Percentiles rank a stretch among this genome's conserved stretches.
These are phyloP conservation scores for Pitta sordida DNA, from an alignment of 2,113 vertebrate genomes.

Conservation along the genomic window DNA sequence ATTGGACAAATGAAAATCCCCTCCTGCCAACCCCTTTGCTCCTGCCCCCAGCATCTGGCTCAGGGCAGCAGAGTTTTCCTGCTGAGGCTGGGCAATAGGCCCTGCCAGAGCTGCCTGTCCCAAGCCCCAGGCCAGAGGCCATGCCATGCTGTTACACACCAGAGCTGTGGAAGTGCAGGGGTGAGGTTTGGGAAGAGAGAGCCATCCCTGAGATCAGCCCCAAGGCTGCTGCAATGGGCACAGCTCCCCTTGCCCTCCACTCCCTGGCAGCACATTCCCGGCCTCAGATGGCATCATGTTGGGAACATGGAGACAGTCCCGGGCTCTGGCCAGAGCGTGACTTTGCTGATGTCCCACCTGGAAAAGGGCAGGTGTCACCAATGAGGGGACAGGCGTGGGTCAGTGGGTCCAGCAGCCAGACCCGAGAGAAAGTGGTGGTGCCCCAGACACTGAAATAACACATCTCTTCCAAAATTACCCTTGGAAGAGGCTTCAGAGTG, in stretches of 20 bases:
- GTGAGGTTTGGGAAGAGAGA: background rate
- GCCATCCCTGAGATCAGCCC: background rate
- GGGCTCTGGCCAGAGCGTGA: background rate
- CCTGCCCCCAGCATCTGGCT: background rate
- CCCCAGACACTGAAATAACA: background rate
- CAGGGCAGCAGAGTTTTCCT: background rate
- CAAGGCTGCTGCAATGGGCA: background rate
- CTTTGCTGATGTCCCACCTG: fast-evolving
- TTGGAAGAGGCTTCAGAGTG: conserved; percentile 6
- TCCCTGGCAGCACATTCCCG: background rate
- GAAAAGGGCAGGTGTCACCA: background rate
- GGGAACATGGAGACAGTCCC: fast-evolving
- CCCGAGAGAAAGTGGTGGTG: background rate
- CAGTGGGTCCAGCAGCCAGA: background rate
- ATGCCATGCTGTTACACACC: background rate
- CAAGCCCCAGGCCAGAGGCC: background rate
- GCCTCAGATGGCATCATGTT: background rate
- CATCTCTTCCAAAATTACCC: background rate
- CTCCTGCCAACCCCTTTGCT: background rate
- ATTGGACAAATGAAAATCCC: background rate
- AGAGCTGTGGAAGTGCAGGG: background rate
- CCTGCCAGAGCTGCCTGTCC: background rate
- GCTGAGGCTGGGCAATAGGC: background rate
- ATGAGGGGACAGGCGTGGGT: background rate
- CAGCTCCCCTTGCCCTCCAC: background rate